Evolutionary conservation across 2,888 invertebrate genomes (phyloP).

Genomic region (Hirtodrosophila histrioides): DNA sequence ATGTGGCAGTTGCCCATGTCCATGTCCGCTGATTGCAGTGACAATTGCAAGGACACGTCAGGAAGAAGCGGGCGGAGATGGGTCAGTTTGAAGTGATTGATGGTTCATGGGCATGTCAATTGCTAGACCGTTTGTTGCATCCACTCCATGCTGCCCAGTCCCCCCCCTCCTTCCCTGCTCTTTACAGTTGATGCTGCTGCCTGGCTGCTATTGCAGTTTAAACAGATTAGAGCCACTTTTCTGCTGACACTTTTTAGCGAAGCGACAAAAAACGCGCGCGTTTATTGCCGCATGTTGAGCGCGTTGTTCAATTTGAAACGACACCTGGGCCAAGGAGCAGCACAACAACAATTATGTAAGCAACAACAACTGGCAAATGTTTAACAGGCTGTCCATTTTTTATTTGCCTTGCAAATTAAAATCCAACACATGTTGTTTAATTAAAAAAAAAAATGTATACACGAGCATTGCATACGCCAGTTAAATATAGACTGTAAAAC

Average conservation of each 20-base stretch:
- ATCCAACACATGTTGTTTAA: constrained; percentile 75
- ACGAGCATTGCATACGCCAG: constrained; percentile 7
- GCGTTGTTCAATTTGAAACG: constrained; percentile 71
- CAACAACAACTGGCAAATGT: constrained; percentile 51
- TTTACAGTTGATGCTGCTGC: constrained; percentile 16
- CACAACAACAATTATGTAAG: constrained; percentile 6
- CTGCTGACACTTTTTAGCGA: constrained; percentile 36
- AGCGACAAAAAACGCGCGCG: constrained; percentile 37
- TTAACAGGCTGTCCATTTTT: constrained; percentile 63
- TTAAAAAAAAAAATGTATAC: constrained; percentile 61
- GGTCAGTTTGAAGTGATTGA: constrained; percentile 68
- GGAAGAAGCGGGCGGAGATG: constrained; percentile 8
- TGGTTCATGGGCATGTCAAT: constrained; percentile 77
- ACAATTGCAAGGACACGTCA: constrained; percentile 53
- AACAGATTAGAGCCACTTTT: constrained; percentile 78
- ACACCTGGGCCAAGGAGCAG: constrained; percentile 61
- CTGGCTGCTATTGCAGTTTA: constrained; percentile 66
- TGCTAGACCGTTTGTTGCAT: constrained; percentile 62
- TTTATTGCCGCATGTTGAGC: constrained; percentile 71
- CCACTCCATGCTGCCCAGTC: constrained; percentile 18
- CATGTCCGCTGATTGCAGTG: constrained; percentile 63
- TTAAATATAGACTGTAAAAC: constrained; percentile 31
- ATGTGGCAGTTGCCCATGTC: constrained; percentile 35
- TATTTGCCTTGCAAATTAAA: constrained; percentile 75
- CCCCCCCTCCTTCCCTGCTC: constrained; percentile 17